These are phyloP conservation scores for Cloeon dipterum DNA, from an alignment of 2,888 invertebrate species.

Conservation along the genomic window DNA sequence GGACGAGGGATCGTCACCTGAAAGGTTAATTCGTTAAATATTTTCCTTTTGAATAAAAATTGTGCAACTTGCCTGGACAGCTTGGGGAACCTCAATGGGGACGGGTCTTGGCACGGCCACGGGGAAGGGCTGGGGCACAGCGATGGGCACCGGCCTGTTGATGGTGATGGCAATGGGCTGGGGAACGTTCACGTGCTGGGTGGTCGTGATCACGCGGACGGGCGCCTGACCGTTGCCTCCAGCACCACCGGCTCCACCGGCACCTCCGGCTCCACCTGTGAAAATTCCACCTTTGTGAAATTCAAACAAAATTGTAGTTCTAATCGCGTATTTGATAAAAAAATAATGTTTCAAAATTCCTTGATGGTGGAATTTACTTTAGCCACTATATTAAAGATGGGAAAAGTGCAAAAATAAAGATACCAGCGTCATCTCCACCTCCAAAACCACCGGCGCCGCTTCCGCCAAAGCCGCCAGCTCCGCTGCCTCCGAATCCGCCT, in stretches of 20 bases:
- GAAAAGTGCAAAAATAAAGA: not conserved
- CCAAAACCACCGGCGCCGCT: not conserved
- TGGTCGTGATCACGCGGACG: slow-evolving; percentile 21
- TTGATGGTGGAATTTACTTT: too few relatives aligned
- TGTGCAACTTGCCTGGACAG: slow-evolving; percentile 3
- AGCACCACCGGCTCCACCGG: not conserved
- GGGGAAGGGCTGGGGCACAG: slow-evolving; percentile 15
- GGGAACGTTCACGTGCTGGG: slow-evolving; percentile 20
- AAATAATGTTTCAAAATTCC: too few relatives aligned
- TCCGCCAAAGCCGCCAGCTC: not conserved
- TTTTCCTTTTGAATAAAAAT: too few relatives aligned
- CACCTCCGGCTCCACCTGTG: not conserved
- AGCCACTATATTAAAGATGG: not conserved
- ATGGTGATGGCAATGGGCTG: slow-evolving; percentile 17
- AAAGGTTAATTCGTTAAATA: too few relatives aligned
- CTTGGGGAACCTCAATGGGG: slow-evolving; percentile 2
- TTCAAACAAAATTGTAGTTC: too few relatives aligned
- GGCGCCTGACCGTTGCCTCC: not conserved
- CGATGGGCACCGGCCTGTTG: slow-evolving; percentile 17
- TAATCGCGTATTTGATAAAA: too few relatives aligned
- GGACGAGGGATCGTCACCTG: slow-evolving; percentile 26
- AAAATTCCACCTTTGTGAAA: too few relatives aligned
- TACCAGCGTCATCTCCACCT: not conserved
- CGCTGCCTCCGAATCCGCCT: not conserved
- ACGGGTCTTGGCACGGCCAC: slow-evolving; percentile 26